Evolutionary conservation across 2,797 vertebrate genomes (phyloP), one percentile per base, ranked within the genome.

Genomic region (Falco columbarius): DNA sequence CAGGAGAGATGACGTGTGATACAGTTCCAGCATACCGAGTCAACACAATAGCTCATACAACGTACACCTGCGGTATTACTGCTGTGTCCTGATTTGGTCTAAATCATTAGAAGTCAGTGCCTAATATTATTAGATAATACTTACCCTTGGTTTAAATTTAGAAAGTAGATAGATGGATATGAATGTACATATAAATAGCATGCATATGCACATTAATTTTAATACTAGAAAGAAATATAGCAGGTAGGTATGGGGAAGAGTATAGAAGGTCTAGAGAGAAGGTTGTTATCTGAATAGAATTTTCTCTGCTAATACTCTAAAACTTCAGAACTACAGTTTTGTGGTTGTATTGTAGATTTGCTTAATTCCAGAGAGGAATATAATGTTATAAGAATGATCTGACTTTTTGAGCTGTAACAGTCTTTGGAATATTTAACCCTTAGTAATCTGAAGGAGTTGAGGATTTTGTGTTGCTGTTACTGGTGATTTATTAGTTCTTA

Each of bases 41-140:
- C 40, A n/a, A n/a, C 22, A 29, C 32, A 51, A 17, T 9, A 36
- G 5, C 26, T 47, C 3, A 2, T 11, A 34, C 10, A 17, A 8
- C 0, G 3, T n/a, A 17, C 4, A 7, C 9, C 24, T 47, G 36
- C 2, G 0, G 14, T 71, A 29, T 13, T n/a, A n/a, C 27, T 75
- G 9, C 55, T 73, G n/a, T 42, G 26, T 54, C 58, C 36, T 73
- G 30, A 42, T 49, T 49, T 68, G 15, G 10, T 36, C 46, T 47
- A 30, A 71, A 61, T 20, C 18, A 44, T n/a, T 32, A 81, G 17
- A 73, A 83, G 30, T n/a, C 21, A 40, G 32, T 49, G 29, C 9
- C 24, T 59, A 62, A 65, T 24, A 38, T 42, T 61, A 40, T 52
- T 18, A 65, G 29, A 54, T 52, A 66, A 51, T 42, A 63, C 40